Conservation (phyloP, 2,888 invertebrate species). For the Meloe dianella region DNA sequence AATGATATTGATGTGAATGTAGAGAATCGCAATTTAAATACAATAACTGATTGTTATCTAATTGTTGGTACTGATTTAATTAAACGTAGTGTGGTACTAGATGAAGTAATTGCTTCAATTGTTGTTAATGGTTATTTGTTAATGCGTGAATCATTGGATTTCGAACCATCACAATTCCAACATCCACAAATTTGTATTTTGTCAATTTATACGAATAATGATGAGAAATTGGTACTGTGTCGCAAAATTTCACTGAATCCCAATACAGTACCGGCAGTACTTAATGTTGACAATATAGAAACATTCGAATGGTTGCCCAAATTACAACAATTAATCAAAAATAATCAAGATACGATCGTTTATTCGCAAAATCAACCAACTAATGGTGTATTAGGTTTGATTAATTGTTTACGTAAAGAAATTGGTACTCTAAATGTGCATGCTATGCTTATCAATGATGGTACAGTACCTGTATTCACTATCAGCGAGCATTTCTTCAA, state of each 20-base stretch:
- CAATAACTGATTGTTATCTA: constrained; percentile 41
- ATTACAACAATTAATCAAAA: constrained; percentile 51
- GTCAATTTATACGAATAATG: constrained; percentile 60
- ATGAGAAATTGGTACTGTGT: constrained; percentile 64
- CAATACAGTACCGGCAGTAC: neutral
- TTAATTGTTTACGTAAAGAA: constrained; percentile 72
- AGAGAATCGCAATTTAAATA: constrained; percentile 66
- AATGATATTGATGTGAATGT: constrained; percentile 64
- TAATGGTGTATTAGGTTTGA: constrained; percentile 81
- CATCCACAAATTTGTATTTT: constrained; percentile 60
- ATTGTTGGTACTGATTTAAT: constrained; percentile 57
- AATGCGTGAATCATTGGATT: constrained; percentile 64
- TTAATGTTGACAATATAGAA: constrained; percentile 28
- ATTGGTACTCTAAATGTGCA: constrained; percentile 58
- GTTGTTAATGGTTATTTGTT: neutral
- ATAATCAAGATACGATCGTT: constrained; percentile 63
- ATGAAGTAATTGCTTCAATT: neutral
- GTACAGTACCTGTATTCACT: constrained; percentile 68
- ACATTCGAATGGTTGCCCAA: constrained; percentile 64
- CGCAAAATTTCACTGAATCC: constrained; percentile 53
- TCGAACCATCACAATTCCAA: constrained; percentile 58
- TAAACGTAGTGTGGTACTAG: constrained; percentile 58
- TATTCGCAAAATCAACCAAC: constrained; percentile 68
- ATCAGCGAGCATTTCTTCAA: constrained; percentile 64
- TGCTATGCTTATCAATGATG: constrained; percentile 66